These are phyloP conservation scores for Daubentonia madagascariensis DNA, from an alignment of 2,113 vertebrate genomes.

Conservation along the genomic window DNA sequence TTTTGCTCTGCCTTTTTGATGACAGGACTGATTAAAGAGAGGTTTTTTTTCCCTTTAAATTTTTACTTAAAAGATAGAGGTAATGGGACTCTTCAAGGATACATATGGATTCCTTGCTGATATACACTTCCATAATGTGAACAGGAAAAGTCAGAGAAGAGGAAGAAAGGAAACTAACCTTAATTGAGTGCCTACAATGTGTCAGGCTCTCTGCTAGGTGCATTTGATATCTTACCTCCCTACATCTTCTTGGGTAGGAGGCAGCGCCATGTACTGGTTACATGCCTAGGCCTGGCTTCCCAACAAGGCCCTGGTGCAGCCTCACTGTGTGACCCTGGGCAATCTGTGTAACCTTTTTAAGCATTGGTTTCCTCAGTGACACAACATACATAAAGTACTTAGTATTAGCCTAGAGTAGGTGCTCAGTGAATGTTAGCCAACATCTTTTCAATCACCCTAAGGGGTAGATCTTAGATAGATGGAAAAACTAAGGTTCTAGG, in stretches of 20 bases:
- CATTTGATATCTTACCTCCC: neutral
- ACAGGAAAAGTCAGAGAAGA: constrained; percentile 15
- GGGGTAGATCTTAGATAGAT: neutral
- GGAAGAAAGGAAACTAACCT: neutral
- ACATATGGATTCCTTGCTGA: neutral
- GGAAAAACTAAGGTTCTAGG: neutral
- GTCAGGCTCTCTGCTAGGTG: neutral
- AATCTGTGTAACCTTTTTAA: neutral
- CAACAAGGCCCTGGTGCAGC: neutral
- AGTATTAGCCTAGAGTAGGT: neutral
- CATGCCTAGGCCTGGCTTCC: neutral
- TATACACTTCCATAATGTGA: neutral
- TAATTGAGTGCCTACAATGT: neutral
- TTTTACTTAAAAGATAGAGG: neutral
- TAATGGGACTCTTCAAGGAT: neutral
- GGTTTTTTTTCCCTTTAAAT: neutral
- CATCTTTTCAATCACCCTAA: neutral
- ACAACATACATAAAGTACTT: neutral
- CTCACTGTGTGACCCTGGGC: neutral
- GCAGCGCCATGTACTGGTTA: no score
- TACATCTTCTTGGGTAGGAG: neutral
- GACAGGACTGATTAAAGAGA: neutral
- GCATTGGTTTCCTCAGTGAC: neutral
- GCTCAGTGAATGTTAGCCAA: neutral
- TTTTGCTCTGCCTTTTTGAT: constrained; percentile 56